phyloP scores from a whole-genome alignment of 2,113 vertebrate genomes.

The Gymnobelideus leadbeateri region DNA sequence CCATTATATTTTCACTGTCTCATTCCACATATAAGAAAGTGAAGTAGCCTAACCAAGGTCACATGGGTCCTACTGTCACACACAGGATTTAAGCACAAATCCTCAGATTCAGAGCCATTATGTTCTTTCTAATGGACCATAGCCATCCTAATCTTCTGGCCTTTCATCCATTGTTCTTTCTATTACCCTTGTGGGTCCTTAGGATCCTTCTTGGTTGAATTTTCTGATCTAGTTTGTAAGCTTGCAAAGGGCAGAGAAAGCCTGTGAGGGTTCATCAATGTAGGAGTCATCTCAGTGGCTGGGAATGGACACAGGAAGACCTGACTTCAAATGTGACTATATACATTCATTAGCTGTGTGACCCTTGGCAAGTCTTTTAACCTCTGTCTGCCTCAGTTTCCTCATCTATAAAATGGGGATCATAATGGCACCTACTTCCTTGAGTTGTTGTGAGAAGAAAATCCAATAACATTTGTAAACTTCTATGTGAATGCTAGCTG shows the following conservation, averaged over 20 bases:
- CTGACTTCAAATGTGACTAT: neutral
- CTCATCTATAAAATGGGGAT: neutral
- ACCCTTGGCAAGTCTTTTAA: neutral
- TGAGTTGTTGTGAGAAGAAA: neutral
- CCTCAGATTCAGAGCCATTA: neutral
- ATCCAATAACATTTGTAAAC: neutral
- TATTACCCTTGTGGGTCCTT: neutral
- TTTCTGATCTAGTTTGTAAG: neutral
- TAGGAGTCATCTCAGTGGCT: neutral
- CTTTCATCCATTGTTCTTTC: neutral
- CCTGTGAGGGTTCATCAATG: neutral
- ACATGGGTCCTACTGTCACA: neutral
- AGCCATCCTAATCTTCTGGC: neutral
- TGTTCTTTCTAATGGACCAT: neutral
- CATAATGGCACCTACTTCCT: neutral
- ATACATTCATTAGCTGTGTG: neutral
- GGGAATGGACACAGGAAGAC: neutral
- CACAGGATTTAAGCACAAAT: neutral
- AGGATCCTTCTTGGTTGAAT: neutral
- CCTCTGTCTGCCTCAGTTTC: neutral
- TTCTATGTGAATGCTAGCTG: neutral
- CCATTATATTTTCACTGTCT: neutral
- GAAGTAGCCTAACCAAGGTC: neutral
- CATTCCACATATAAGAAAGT: neutral
- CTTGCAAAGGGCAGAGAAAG: neutral